These are phyloP conservation scores for Macropus fuliginosus DNA, from an alignment of 2,797 vertebrate species.

Conservation along the genomic window DNA sequence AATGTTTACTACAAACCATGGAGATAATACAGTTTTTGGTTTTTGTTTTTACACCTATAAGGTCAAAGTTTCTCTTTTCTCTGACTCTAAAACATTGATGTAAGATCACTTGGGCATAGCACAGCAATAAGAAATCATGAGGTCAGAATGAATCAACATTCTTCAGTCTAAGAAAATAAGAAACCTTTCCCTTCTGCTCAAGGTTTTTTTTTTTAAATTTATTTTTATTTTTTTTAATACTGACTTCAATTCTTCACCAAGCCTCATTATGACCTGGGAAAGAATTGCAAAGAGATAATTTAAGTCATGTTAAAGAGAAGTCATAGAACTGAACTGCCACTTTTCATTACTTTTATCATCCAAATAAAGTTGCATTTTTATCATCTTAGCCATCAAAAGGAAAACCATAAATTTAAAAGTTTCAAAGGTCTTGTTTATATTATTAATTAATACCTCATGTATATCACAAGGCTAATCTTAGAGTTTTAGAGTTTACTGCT, in stretches of 20 bases:
- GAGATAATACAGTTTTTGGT: background rate
- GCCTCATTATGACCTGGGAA: background rate
- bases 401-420: conserved; percentile 62
- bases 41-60: background rate
- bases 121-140: background rate
- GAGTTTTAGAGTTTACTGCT: conserved; percentile 44
- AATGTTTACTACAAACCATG: background rate
- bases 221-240: background rate
- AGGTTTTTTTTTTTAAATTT: background rate
- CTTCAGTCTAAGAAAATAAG: conserved; percentile 8
- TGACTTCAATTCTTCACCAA: conserved; percentile 16
- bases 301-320: conserved; percentile 27
- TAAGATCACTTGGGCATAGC: background rate
- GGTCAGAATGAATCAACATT: background rate
- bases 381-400: conserved; percentile 62
- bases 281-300: conserved; percentile 25
- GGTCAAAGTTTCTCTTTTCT: background rate
- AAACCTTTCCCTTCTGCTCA: background rate
- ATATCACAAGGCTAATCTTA: conserved; percentile 53
- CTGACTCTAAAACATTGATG: conserved; percentile 37
- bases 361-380: conserved; percentile 54
- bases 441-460: conserved; percentile 33
- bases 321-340: conserved; percentile 64
- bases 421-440: conserved; percentile 62
- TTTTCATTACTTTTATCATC: conserved; percentile 69